phyloP scores from a whole-genome alignment of 2,888 invertebrate genomes.

The Abrostola triplasia region DNA sequence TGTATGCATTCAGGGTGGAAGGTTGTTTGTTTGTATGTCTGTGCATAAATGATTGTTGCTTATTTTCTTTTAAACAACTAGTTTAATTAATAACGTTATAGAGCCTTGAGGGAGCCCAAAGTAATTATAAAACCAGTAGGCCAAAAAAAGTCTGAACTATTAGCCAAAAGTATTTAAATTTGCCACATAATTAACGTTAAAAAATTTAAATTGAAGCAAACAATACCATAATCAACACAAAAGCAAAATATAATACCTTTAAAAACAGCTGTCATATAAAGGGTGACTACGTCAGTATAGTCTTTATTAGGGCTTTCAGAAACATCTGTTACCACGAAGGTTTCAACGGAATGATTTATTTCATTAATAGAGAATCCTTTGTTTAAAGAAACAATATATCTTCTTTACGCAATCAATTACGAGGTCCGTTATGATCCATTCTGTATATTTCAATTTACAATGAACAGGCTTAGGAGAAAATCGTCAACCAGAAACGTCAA shows the following conservation, averaged over 20 bases:
- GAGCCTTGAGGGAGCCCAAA: too few species aligned
- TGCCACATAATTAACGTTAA: neutral
- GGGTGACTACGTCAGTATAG: constrained; percentile 16
- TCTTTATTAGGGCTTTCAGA: constrained; percentile 28
- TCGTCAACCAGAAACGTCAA: too few species aligned
- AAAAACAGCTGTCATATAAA: constrained; percentile 19
- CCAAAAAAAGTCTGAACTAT: too few species aligned
- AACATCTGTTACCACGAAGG: constrained; percentile 29
- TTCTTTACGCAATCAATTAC: constrained; percentile 31
- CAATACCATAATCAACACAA: constrained; percentile 30
- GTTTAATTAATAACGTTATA: too few species aligned
- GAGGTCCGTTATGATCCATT: neutral
- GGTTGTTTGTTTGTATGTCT: too few species aligned
- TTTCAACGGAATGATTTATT: constrained; percentile 30
- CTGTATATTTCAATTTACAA: neutral
- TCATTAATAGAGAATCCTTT: constrained; percentile 28
- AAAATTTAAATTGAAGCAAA: constrained; percentile 23
- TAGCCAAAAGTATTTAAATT: too few species aligned
- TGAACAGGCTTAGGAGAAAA: neutral
- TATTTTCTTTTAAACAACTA: too few species aligned
- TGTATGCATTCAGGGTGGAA: too few species aligned
- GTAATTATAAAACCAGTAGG: too few species aligned
- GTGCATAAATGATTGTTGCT: too few species aligned
- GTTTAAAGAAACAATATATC: constrained; percentile 35
- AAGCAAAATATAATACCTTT: constrained; percentile 22